phyloP scores from a whole-genome alignment of 2,797 vertebrate species.

The Phalanger gymnotis region DNA sequence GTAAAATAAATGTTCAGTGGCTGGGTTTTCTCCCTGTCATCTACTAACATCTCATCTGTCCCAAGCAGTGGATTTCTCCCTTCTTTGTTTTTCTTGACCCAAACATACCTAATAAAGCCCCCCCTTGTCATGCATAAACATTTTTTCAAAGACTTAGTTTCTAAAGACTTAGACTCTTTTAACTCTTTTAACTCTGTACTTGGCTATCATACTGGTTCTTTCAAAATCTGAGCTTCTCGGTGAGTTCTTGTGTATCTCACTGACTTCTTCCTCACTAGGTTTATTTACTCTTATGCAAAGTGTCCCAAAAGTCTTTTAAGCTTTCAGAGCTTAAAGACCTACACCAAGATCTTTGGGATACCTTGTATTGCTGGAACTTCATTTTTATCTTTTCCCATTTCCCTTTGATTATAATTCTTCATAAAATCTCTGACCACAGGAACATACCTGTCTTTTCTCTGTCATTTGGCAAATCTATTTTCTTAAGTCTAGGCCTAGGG shows the following conservation, averaged over 20 bases:
- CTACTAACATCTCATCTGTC: neutral
- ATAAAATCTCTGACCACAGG: neutral
- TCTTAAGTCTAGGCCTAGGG: neutral
- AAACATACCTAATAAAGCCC: neutral
- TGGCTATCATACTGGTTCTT: neutral
- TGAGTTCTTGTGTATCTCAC: neutral
- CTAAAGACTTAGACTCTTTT: too few relatives aligned
- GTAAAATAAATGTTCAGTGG: neutral
- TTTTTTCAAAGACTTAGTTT: neutral
- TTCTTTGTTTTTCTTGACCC: neutral
- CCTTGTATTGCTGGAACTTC: neutral
- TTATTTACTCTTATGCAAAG: neutral
- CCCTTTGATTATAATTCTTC: neutral
- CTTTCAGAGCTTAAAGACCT: neutral
- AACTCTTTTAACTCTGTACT: neutral
- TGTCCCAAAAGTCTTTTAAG: neutral
- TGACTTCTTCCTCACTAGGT: neutral
- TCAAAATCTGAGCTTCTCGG: neutral
- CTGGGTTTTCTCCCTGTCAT: neutral
- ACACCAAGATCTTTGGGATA: neutral
- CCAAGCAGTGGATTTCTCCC: neutral
- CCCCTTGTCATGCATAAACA: neutral
- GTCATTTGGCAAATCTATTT: neutral
- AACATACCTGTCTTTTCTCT: neutral
- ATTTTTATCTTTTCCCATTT: neutral